Base-by-base conservation (phyloP, 1,140 invertebrate species). In the Ctenoplectra terminalis region DNA sequence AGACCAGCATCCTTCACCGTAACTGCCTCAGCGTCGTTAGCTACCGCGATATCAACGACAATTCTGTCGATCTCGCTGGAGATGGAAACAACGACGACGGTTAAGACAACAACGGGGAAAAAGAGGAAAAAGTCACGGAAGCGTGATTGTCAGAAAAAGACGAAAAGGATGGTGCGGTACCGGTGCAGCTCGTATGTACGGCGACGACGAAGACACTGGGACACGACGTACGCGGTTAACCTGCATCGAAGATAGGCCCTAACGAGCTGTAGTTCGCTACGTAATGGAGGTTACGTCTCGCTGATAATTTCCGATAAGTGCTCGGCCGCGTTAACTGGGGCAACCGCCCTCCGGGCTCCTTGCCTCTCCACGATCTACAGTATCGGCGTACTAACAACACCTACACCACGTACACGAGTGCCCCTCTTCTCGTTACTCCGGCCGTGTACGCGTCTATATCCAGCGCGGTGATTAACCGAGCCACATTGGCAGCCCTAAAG, bases 291-390 rank as follows among this genome's bases (percentile, higher is more conserved):
- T 92, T 92, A 90, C 89, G 88, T 92, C 88, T 89, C 90, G 85
- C 87, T 91, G 91, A 93, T 92, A 92, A 92, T 93, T 92, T 92
- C 89, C 92, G 90, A 92, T 92, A 92, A 92, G 92, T 92, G 91
- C 90, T 90, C 85, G 86, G 70, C 88, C 89, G 87, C 88, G 90
- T 93, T 91, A 92, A 92, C 90, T 90, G 84, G 89, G 89, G 83
- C 90, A 88, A 87, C 89, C 83, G 82, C 75, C 80, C 50, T 67
- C 50, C 83, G 83, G 83, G 84, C 56, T 73, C 71, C 66, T 76
- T 82, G 63, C 67, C 56, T 37, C 60, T 77, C 81, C 43, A 40
- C 82, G 60, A 72, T 63, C 83, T 54, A 54, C 69, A 29, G 54
- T 73, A 75, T 66, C 79, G 43, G 58, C n/a, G 72, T 74, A 87